A percentile compares a stretch with the other conserved stretches of the same genome.
These are phyloP conservation scores for Palaemon carinicauda DNA, from an alignment of 1,140 invertebrate genomes.

Conservation along the genomic window DNA sequence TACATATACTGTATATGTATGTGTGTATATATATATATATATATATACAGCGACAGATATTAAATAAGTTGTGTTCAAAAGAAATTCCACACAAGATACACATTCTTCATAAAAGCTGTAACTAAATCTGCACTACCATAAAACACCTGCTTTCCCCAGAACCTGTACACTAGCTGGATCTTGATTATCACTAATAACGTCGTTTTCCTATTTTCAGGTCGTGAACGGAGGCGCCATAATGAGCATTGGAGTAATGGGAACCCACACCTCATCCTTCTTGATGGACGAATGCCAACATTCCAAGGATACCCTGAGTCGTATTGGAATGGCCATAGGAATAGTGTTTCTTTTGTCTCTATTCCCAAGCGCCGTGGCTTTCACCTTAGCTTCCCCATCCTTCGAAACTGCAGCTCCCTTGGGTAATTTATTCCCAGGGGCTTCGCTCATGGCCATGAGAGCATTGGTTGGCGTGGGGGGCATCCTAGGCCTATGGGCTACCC, in stretches of 20 bases:
- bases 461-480: constrained; percentile 42
- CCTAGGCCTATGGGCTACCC: constrained; percentile 41
- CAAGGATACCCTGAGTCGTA: neutral
- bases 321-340: constrained; percentile 33
- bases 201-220: neutral
- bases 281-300: constrained; percentile 27
- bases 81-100: no score
- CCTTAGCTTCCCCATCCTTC: constrained; percentile 12
- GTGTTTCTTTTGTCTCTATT: constrained; percentile 31
- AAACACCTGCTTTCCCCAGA: no score
- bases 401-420: constrained; percentile 18
- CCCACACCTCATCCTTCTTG: constrained; percentile 26
- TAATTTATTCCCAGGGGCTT: constrained; percentile 29
- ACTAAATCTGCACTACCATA: no score
- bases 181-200: neutral
- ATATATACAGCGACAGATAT: neutral
- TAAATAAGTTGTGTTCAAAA: no score
- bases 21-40: no score
- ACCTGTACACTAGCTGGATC: no score
- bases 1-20: no score
- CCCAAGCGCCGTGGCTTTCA: constrained; percentile 7
- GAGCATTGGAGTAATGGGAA: constrained; percentile 24
- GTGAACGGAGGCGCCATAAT: constrained; percentile 42
- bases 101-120: no score
- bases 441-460: constrained; percentile 32